Base-by-base conservation (phyloP, 2,113 vertebrate genomes). In the Vidua macroura region DNA sequence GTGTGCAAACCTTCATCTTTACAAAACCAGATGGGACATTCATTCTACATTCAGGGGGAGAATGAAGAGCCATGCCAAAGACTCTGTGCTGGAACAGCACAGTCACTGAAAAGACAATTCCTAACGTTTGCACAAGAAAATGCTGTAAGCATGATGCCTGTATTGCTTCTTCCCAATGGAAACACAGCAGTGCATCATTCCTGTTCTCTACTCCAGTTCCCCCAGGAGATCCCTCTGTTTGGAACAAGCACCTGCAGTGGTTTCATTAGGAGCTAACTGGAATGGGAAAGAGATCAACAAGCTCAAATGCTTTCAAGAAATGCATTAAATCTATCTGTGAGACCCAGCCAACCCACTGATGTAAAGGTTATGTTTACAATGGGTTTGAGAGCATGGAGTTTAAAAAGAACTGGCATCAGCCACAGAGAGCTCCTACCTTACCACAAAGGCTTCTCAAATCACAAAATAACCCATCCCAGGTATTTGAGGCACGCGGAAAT, bases 231-330 rank as follows among this genome's bases (percentile, higher is more conserved):
- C 25, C 73, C 76, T 88, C 85, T 79, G 59, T 51, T 88, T 86
- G 94, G 69, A 96, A 95, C 60, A 7, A 84, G 48, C 37, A 88
- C 77, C 96, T 93, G 88, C 76, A 78, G 83, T 59, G 84, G 81
- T 79, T 82, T 81, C 70, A 62, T n/a, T 89, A 87, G 74, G 74
- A 96, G 81, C 63, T 94, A 67, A 9, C 23, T 62, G 66, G 78
- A 92, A 93, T 48, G 68, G 83, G 89, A 83, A 81, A 84, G 63
- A 82, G 19, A 82, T 66, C 84, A 80, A 85, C 92, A 72, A 85
- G 70, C 68, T 78, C 60, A 92, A 72, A 95, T 24, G 67, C 83
- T 94, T 95, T 86, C 52, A 96, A 83, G 96, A 97, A 97, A 95
- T 44, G n/a, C 93, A 91, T 58, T 73, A 75, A 86, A 70, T 73